Evolutionary conservation across 2,797 vertebrate species (phyloP).

Genomic region (Coilia nasus): DNA sequence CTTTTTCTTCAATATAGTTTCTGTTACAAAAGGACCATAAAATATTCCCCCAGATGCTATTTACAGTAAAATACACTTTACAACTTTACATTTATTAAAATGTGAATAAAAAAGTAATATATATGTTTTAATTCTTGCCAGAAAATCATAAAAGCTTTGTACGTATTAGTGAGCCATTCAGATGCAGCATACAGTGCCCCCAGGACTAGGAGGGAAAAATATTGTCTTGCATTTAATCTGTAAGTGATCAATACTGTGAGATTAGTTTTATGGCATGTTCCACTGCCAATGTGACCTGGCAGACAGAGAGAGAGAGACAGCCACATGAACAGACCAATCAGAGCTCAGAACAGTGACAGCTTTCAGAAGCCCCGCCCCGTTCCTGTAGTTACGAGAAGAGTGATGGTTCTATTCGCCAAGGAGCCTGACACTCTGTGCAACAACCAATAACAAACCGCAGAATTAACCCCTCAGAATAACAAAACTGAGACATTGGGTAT

Average conservation of each 20-base stretch:
- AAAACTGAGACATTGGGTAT: slow-evolving; percentile 42
- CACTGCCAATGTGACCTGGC: background rate
- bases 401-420: slow-evolving; percentile 31
- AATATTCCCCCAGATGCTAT: slow-evolving; percentile 73
- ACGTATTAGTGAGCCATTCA: slow-evolving; percentile 46
- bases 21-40: slow-evolving; percentile 77
- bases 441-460: slow-evolving; percentile 58
- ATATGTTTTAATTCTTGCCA: slow-evolving; percentile 29
- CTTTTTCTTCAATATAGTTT: slow-evolving; percentile 64
- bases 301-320: background rate
- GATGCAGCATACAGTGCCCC: slow-evolving; percentile 14
- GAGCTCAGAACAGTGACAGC: slow-evolving; percentile 55
- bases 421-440: slow-evolving; percentile 57
- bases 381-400: slow-evolving; percentile 43
- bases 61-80: slow-evolving; percentile 82
- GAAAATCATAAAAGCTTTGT: slow-evolving; percentile 53
- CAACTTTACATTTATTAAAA: slow-evolving; percentile 77
- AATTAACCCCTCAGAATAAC: slow-evolving; percentile 59
- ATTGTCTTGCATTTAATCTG: slow-evolving; percentile 36
- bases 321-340: slow-evolving; percentile 47
- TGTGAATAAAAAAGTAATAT: slow-evolving; percentile 61
- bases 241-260: slow-evolving; percentile 37
- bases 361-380: slow-evolving; percentile 62
- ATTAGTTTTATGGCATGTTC: slow-evolving; percentile 34
- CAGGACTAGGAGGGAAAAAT: slow-evolving; percentile 25